Conservation (phyloP, 2,113 vertebrate genomes). For the Hippolais icterina region DNA sequence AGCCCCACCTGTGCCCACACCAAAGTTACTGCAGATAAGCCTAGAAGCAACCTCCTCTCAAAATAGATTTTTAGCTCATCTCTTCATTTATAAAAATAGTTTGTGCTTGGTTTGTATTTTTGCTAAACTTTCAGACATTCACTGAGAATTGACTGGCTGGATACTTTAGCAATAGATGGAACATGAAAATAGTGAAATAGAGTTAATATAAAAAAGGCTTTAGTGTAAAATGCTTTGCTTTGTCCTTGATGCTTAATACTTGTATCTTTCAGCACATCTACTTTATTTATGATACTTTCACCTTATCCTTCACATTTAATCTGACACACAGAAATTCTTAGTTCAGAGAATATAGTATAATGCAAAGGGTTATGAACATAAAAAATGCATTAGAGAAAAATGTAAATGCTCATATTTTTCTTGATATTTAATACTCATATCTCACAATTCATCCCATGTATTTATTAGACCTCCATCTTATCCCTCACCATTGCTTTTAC, state of each 20-base stretch:
- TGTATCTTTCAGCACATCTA: slow-evolving; percentile 13
- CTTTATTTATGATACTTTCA: slow-evolving; percentile 47
- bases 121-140: neutral
- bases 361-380: slow-evolving; percentile 5
- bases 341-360: slow-evolving; percentile 39
- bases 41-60: neutral
- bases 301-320: slow-evolving; percentile 26
- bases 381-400: slow-evolving; percentile 46
- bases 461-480: slow-evolving; percentile 22
- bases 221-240: slow-evolving; percentile 15
- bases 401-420: slow-evolving; percentile 3
- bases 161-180: neutral
- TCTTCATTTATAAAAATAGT: neutral
- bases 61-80: neutral
- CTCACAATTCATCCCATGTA: neutral
- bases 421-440: neutral
- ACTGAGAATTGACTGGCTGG: neutral
- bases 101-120: neutral
- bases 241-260: slow-evolving; percentile 36
- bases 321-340: slow-evolving; percentile 16
- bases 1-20: neutral
- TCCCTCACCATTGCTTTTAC: neutral
- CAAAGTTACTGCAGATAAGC: neutral
- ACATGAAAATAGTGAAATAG: neutral
- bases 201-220: neutral